phyloP scores from a whole-genome alignment of 2,797 vertebrate species.

The Phataginus tetradactyla region DNA sequence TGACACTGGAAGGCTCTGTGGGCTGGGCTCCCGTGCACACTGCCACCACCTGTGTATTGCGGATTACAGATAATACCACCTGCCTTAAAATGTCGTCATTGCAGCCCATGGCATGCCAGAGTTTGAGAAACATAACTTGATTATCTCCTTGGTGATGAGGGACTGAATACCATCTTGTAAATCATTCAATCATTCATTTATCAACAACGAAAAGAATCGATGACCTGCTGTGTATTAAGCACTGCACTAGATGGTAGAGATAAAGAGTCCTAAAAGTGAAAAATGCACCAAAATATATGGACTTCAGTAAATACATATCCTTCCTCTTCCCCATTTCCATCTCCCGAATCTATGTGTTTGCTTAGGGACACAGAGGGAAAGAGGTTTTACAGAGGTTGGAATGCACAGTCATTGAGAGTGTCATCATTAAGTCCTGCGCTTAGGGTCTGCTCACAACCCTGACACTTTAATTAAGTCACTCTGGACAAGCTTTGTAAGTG shows the following conservation, averaged over 20 bases:
- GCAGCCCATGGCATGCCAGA: neutral
- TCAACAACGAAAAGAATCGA: neutral
- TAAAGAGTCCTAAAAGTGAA: neutral
- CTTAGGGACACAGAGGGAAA: neutral
- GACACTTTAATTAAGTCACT: neutral
- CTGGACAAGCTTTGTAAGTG: neutral
- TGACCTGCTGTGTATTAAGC: neutral
- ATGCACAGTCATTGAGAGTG: neutral
- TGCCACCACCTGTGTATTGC: conserved; percentile 42
- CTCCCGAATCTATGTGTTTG: neutral
- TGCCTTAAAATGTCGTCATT: neutral
- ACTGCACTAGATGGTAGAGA: neutral
- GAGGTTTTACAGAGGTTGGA: neutral
- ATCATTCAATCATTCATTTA: neutral
- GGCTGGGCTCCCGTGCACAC: neutral
- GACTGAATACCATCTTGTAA: neutral
- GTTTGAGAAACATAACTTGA: conserved; percentile 45
- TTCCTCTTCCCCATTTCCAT: too few relatives aligned
- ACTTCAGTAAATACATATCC: neutral
- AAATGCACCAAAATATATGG: neutral
- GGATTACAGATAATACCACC: conserved; percentile 18
- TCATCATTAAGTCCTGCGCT: neutral
- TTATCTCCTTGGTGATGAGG: neutral
- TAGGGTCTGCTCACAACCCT: neutral
- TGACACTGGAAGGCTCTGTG: neutral